Evolutionary conservation across 2,113 vertebrate genomes (phyloP).

Genomic region (Octodon degus): DNA sequence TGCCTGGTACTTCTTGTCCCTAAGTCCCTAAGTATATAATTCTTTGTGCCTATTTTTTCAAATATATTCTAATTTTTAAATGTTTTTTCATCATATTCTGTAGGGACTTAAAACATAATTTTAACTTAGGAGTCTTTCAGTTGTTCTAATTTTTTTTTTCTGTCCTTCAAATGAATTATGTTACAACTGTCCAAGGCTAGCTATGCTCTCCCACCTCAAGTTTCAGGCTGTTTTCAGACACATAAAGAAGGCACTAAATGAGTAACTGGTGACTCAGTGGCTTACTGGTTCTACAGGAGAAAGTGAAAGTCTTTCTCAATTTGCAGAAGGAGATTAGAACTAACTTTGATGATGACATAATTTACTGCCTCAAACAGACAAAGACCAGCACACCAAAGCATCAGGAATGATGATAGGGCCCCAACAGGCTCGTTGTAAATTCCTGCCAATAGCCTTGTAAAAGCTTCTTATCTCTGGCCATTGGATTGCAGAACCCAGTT

Average conservation of each 20-base stretch:
- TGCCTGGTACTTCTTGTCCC: neutral
- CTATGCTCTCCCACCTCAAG: neutral
- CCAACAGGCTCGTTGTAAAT: neutral
- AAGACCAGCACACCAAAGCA: neutral
- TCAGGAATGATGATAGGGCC: neutral
- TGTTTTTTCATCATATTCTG: too few relatives aligned
- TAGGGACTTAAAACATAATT: constrained; percentile 17
- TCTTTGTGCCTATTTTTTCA: too few relatives aligned
- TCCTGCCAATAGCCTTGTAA: neutral
- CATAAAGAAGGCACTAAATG: constrained; percentile 35
- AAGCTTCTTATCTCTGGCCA: constrained; percentile 26
- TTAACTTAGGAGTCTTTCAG: neutral
- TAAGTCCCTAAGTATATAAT: too few relatives aligned
- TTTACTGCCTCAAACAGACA: neutral
- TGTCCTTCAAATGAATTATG: neutral
- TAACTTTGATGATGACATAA: constrained; percentile 33
- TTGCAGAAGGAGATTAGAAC: neutral
- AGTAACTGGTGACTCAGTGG: constrained; percentile 33
- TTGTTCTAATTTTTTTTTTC: neutral
- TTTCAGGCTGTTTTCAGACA: constrained; percentile 48
- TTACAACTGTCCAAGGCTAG: constrained; percentile 24
- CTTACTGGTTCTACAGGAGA: neutral
- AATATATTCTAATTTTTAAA: too few relatives aligned
- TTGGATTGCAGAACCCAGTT: constrained; percentile 41
- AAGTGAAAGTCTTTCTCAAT: neutral